Percentiles rank a stretch among this genome's conserved stretches.
These are phyloP conservation scores for Gambusia holbrooki DNA, from an alignment of 2,113 vertebrate species.

Conservation along the genomic window DNA sequence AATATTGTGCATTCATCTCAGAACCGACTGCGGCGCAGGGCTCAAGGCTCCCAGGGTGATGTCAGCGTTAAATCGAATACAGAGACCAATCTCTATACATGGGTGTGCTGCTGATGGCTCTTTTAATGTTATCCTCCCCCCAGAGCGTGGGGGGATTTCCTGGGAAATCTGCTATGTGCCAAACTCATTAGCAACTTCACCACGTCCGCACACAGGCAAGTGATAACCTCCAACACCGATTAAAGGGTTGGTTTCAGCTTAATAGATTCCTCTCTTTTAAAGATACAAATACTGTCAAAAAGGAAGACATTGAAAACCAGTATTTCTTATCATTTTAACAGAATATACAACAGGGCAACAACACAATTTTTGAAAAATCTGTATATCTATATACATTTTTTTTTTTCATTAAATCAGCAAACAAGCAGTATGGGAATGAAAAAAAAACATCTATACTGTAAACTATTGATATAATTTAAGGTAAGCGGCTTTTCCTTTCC, in stretches of 20 bases:
- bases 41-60: constrained; percentile 73
- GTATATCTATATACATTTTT: not conserved
- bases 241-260: not conserved
- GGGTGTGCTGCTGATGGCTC: constrained; percentile 29
- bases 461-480: constrained; percentile 31
- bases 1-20: constrained; percentile 87
- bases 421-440: not conserved
- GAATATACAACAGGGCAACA: not conserved
- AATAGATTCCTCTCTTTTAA: not conserved
- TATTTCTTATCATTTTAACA: too few species aligned
- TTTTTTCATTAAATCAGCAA: not conserved
- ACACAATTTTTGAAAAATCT: not conserved
- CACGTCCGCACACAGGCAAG: not conserved
- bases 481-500: constrained; percentile 54
- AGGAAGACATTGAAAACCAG: not conserved
- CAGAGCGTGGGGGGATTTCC: constrained; percentile 47
- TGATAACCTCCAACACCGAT: not conserved
- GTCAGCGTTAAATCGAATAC: constrained; percentile 71
- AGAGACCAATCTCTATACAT: constrained; percentile 46
- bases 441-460: not conserved
- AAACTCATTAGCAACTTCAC: constrained; percentile 24
- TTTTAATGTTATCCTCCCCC: constrained; percentile 12
- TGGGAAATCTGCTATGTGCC: constrained; percentile 49
- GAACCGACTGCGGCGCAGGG: constrained; percentile 80
- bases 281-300: not conserved